Percentiles rank a stretch among this genome's conserved stretches.
Evolutionary conservation across 2,888 invertebrate species (phyloP).

Genomic region (Strigamia crassipes): DNA sequence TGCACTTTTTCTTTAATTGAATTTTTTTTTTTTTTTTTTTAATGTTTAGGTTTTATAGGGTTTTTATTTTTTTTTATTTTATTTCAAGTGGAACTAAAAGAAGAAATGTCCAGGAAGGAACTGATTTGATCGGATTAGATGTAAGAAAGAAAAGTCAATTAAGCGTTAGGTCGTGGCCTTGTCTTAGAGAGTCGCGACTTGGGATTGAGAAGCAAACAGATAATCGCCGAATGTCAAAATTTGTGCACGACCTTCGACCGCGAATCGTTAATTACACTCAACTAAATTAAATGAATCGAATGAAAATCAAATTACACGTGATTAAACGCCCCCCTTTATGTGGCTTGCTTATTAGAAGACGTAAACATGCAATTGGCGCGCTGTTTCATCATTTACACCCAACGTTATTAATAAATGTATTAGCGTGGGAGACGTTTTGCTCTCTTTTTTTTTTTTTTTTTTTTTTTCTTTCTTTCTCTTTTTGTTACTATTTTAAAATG

Average conservation of each 20-base stretch:
- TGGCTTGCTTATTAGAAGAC: no score
- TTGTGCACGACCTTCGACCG: slow-evolving; percentile 17
- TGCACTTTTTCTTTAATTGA: no score
- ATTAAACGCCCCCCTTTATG: neutral
- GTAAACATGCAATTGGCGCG: neutral
- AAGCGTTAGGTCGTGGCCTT: slow-evolving; percentile 8
- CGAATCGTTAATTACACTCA: slow-evolving; percentile 2
- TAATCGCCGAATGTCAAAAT: slow-evolving; percentile 10
- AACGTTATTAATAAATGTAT: no score
- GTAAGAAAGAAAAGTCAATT: slow-evolving; percentile 34
- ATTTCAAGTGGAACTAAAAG: neutral
- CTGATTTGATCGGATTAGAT: slow-evolving; percentile 14
- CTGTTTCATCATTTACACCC: no score
- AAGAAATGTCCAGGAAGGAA: neutral
- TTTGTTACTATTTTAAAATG: no score
- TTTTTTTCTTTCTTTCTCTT: no score
- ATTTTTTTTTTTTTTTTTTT: no score
- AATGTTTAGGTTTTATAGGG: no score
- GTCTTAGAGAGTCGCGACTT: neutral
- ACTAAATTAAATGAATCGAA: slow-evolving; percentile 26
- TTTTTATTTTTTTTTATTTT: neutral
- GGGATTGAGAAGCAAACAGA: slow-evolving; percentile 13
- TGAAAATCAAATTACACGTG: slow-evolving; percentile 15
- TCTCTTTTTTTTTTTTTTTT: no score
- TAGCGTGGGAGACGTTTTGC: no score